A percentile compares a stretch with the other conserved stretches of the same genome.
Conservation (phyloP, 2,113 vertebrate species). For the Platysteira castanea region DNA sequence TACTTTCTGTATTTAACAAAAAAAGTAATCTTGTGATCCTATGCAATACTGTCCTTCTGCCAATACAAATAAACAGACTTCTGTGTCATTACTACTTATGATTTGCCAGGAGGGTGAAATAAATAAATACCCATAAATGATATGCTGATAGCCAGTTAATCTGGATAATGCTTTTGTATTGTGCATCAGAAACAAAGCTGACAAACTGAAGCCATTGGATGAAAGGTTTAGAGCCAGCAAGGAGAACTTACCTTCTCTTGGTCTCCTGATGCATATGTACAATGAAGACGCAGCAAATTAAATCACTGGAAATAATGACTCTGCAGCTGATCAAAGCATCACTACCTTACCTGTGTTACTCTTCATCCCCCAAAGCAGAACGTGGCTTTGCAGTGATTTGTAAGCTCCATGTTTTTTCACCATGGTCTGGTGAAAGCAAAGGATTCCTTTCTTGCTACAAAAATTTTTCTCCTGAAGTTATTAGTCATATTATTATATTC, state of each 20-base stretch:
- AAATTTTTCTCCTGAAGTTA: not conserved
- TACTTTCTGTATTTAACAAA: not conserved
- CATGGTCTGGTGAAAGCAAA: not conserved
- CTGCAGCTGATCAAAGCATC: not conserved
- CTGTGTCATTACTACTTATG: not conserved
- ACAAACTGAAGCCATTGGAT: not conserved
- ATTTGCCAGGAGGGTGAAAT: not conserved
- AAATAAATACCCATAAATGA: not conserved
- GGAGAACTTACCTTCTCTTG: not conserved
- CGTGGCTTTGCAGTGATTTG: not conserved
- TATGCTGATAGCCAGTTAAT: not conserved
- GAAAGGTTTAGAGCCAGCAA: not conserved
- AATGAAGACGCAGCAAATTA: not conserved
- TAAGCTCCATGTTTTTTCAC: not conserved
- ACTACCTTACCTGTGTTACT: not conserved
- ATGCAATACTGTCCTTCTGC: not conserved
- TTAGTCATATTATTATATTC: not conserved
- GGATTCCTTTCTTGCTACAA: not conserved
- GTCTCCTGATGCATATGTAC: not conserved
- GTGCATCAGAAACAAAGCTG: not conserved
- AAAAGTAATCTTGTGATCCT: not conserved
- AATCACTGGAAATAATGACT: not conserved
- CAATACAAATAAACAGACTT: not conserved
- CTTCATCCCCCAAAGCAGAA: not conserved
- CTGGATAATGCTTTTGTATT: not conserved